Percentiles rank a stretch among this genome's conserved stretches.
Conservation (phyloP, 2,888 invertebrate species). For the Campoletis raptor region DNA sequence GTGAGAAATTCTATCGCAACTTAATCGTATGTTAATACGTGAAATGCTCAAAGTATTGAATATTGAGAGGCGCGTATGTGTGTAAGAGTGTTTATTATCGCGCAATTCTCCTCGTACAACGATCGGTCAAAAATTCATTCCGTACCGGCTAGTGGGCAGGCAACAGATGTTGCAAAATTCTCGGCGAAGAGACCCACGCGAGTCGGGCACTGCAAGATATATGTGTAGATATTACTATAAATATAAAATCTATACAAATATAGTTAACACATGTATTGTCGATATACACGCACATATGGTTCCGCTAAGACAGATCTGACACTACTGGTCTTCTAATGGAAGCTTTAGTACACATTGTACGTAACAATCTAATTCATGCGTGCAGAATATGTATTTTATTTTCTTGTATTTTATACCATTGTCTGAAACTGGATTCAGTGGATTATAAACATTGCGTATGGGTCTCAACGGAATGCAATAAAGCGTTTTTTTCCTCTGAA, state of each 20-base stretch:
- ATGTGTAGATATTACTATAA: slow-evolving; percentile 4
- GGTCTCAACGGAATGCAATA: slow-evolving; percentile 64
- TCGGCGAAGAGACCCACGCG: slow-evolving; percentile 61
- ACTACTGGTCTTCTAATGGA: slow-evolving; percentile 39
- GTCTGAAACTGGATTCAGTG: slow-evolving; percentile 52
- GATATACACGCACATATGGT: not conserved
- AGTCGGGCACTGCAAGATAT: slow-evolving; percentile 18
- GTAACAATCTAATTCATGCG: slow-evolving; percentile 29
- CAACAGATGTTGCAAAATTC: slow-evolving; percentile 66
- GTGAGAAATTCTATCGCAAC: slow-evolving; percentile 36
- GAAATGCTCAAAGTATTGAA: slow-evolving; percentile 14
- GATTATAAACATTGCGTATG: slow-evolving; percentile 17
- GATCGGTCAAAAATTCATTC: slow-evolving; percentile 66
- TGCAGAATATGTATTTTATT: slow-evolving; percentile 13
- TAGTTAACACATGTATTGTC: not conserved
- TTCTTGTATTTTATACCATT: slow-evolving; percentile 36
- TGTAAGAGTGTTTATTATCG: slow-evolving; percentile 48
- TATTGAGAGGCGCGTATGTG: slow-evolving; percentile 3
- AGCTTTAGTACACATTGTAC: slow-evolving; percentile 34
- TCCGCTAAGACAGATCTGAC: slow-evolving; percentile 55
- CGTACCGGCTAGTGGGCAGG: slow-evolving; percentile 52
- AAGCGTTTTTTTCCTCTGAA: slow-evolving; percentile 39
- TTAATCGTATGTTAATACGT: slow-evolving; percentile 35
- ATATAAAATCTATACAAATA: slow-evolving; percentile 14
- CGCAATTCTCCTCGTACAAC: slow-evolving; percentile 47